Base-by-base conservation (phyloP, 2,888 invertebrate genomes). In the Tipula confusa region DNA sequence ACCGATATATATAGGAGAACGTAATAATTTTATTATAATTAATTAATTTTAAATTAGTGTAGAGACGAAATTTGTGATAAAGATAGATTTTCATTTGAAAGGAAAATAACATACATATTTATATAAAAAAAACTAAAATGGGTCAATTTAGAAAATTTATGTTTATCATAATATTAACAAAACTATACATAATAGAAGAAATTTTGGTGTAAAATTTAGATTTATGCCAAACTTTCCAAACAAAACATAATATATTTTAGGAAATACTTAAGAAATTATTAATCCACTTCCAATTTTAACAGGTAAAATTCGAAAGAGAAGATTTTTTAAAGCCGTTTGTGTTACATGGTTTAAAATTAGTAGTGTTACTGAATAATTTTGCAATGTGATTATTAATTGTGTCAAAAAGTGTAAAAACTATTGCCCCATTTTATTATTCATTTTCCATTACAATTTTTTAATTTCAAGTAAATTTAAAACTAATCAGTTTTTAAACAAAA, bases 351-450 rank as follows among this genome's bases (percentile, higher is more conserved):
- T 64, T 24, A 64, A 64, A 64, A 64, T 64, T 64, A 64, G 64
- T 64, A 64, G 64, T 64, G 64, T 24, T 24, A 24, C 64, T 9
- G 24, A 24, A 64, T 64, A 64, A 64, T 64, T 64, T 64, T 18
- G 18, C 64, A 64, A 24, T 64, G 64, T 64, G 64, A 64, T 64
- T 64, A 24, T 24, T 9, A 64, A 64, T 64, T 64, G 64, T 64
- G 64, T 64, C 64, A 64, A 64, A 43, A 64, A 64, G 64, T 64
- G 64, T 64, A 64, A 64, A n/a, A 64, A 64, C 64, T 64, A 43
- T 64, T 64, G 24, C 9, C 64, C 64, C 64, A 24, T 64, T 64
- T 24, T 64, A 64, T 24, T 64, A 64, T 24, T 64, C 24, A 43
- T 64, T 64, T 64, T 64, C 4, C 18, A 64, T 64, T 64, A 24